Conservation (phyloP, 2,888 invertebrate species). For the Lepidonotus clava region DNA sequence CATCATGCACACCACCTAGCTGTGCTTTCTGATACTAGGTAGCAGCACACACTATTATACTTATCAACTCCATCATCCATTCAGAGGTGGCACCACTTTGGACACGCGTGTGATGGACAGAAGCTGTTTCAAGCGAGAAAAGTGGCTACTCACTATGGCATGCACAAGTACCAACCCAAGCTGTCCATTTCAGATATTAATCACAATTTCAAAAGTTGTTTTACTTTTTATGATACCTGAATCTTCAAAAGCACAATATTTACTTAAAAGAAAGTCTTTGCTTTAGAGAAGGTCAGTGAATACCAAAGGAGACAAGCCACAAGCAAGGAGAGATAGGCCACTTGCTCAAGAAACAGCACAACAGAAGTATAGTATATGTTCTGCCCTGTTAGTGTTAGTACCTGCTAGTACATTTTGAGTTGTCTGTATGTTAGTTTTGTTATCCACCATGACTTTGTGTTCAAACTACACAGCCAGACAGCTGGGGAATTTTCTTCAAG, state of each 20-base stretch:
- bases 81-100: constrained; percentile 17
- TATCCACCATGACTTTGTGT: not conserved
- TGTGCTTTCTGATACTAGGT: not conserved
- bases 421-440: constrained; percentile 23
- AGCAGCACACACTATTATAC: not conserved
- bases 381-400: constrained; percentile 16
- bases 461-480: not conserved
- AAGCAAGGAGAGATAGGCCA: not conserved
- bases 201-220: not conserved
- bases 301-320: constrained; percentile 28
- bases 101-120: constrained; percentile 5
- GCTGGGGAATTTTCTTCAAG: no score
- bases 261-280: no score
- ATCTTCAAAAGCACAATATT: no score
- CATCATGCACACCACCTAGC: no score
- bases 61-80: not conserved
- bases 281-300: constrained; percentile 3
- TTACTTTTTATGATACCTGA: no score
- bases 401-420: not conserved
- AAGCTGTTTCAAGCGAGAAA: constrained; percentile 41
- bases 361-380: not conserved
- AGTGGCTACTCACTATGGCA: constrained; percentile 38
- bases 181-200: not conserved
- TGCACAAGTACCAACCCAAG: not conserved
- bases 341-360: not conserved